Evolutionary conservation across 1,140 invertebrate species (phyloP), one percentile per base, ranked within the genome.

Genomic region (Calephelis virginiensis): DNA sequence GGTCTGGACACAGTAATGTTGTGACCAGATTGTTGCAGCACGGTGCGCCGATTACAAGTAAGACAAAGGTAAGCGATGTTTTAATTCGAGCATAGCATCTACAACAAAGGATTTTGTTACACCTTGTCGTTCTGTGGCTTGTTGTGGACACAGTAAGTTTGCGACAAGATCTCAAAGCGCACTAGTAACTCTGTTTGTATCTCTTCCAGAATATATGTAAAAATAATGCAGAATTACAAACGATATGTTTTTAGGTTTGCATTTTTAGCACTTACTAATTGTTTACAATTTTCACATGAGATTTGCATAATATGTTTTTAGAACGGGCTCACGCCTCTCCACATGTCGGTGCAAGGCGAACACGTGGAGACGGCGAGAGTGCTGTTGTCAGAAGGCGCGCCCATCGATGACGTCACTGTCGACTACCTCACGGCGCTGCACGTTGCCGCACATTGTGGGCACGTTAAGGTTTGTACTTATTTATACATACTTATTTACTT

Each of bases 391-490:
- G 97, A 99, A 89, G 95, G 98, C 70, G 98, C 99, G 12, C 97
- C 98, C 1, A 98, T 99, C 9, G 98, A 99, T 92, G 99, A 99
- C 92, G 97, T 99, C 53, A 99, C 99, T 0, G 98, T 99, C 10
- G 99, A 99, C 91, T 99, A 99, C 90, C 93, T 99, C 75, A 99
- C 99, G 2, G 98, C 99, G 4, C 93, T 99, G 8, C 99, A 99
- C 86, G 99, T 99, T 4, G 98, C 99, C 8, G 98, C 98, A 11
- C 96, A 97, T 78, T 97, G 96, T 75, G 98, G 98, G 1, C 98
- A 99, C 90, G 98, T 98, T 6, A 94, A 97, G 72, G 75, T 77
- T n/a, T n/a, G 50, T 6, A 13, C 11, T 37, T 8, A 37, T 8
- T 12, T 37, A 60, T 11, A 47, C 4, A 47, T 28, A 14, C 8